Evolutionary conservation across 1,140 invertebrate species (phyloP), one percentile per base, ranked within the genome.

Genomic region (Drosophila seguyi): DNA sequence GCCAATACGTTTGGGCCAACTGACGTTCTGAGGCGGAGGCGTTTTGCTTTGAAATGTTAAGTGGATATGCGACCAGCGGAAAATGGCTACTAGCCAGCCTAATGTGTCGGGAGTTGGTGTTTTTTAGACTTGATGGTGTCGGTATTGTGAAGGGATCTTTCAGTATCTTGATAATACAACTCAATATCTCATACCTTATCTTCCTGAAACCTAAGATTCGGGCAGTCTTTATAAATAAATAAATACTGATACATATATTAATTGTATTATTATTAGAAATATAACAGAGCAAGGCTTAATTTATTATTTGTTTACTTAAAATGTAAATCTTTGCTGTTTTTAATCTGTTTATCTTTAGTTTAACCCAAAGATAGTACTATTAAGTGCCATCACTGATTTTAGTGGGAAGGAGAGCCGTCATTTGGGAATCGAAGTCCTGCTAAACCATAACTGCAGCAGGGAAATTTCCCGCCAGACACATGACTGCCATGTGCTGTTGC

Each of bases 41-140:
- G 61, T 25, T 39, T 59, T 75, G 74, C 72, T 76, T 76, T 76
- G 74, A 76, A 76, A 76, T 76, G 74, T 53, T 76, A 76, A 76
- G 73, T 76, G 62, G 57, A 31, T 38, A 42, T 55, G 56, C 39
- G 20, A 22, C 36, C 57, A 29, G 34, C 41, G 16, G 29, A 25
- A 31, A 74, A 61, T 61, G 34, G 39, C 25, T 45, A 47, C 22
- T 16, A 52, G 31, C 31, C 31, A 53, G 8, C 31, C 13, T 6
- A 14, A 52, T 52, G 48, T 52, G 48, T 52, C 11, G 18, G 27
- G 1, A 20, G 6, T 20, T 52, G 10, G 8, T 48, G 25, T 11
- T 48, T n/a, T 25, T n/a, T 18, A 13, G 13, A 11, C 16, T 36
- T 13, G 6, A 25, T 52, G 11, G 29, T 53, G 20, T 22, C 18